These are phyloP conservation scores for Serripes groenlandicus DNA, from an alignment of 2,888 invertebrate species.

Conservation along the genomic window DNA sequence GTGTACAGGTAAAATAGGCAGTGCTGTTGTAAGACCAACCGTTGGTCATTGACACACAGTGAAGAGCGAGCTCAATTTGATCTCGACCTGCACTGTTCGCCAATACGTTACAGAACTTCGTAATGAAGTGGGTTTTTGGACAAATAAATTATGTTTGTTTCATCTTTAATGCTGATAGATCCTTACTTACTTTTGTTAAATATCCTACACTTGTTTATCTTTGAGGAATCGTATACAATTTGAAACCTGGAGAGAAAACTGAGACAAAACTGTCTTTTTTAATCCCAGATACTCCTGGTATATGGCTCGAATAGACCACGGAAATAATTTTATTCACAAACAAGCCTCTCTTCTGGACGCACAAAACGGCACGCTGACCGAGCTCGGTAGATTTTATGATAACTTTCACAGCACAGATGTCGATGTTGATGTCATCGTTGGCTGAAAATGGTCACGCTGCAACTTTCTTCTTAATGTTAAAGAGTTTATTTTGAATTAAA, in stretches of 20 bases:
- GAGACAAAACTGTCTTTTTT: too few species aligned
- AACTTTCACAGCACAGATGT: conserved; percentile 33
- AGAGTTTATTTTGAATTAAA: too few species aligned
- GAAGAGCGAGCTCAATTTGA: too few species aligned
- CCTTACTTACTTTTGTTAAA: neutral
- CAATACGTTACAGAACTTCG: too few species aligned
- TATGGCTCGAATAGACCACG: conserved; percentile 21
- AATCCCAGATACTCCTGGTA: conserved; percentile 55
- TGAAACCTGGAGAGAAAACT: too few species aligned
- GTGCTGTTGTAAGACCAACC: too few species aligned
- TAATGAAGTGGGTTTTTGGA: too few species aligned
- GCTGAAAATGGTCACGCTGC: too few species aligned
- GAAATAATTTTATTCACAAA: conserved; percentile 2
- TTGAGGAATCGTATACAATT: neutral
- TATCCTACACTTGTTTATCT: neutral
- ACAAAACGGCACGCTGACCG: conserved; percentile 33
- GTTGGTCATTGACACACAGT: too few species aligned
- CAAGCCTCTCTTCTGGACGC: conserved; percentile 33
- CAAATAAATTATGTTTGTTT: too few species aligned
- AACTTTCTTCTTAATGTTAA: too few species aligned
- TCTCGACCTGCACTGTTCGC: too few species aligned
- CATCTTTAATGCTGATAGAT: neutral
- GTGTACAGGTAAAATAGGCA: conserved; percentile 42
- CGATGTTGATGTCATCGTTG: conserved; percentile 2
- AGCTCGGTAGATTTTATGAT: conserved; percentile 42